Evolutionary conservation across 1,140 invertebrate genomes (phyloP).

Genomic region (Tetragnatha versicolor): DNA sequence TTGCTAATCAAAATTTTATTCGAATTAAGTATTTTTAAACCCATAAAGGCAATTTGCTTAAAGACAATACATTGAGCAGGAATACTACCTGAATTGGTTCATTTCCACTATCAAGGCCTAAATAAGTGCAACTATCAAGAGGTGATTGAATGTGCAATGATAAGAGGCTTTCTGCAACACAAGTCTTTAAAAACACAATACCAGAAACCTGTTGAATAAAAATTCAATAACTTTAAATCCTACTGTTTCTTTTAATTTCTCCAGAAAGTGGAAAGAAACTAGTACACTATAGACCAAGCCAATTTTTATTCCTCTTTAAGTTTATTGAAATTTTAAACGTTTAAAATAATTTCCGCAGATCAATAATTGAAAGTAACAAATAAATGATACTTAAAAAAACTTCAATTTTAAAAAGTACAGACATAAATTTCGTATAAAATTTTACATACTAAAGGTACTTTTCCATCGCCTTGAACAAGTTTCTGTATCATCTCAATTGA

Average conservation of each 20-base stretch:
- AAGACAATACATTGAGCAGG: neutral
- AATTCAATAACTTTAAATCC: no score
- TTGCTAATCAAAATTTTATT: neutral
- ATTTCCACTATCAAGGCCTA: slow-evolving; percentile 67
- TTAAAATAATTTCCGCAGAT: no score
- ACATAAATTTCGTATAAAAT: no score
- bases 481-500: slow-evolving; percentile 9
- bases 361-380: no score
- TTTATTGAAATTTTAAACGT: no score
- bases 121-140: slow-evolving; percentile 67
- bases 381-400: no score
- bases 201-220: slow-evolving; percentile 59
- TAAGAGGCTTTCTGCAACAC: slow-evolving; percentile 64
- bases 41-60: neutral
- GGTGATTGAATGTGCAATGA: slow-evolving; percentile 65
- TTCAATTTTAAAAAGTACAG: no score
- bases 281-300: no score
- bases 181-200: slow-evolving; percentile 63
- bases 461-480: slow-evolving; percentile 32
- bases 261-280: no score
- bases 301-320: no score
- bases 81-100: slow-evolving; percentile 64
- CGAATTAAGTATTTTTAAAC: neutral
- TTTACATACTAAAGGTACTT: slow-evolving; percentile 42
- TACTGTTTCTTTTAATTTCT: no score